Base-by-base conservation (phyloP, 2,797 vertebrate genomes). In the Chelon labrosus region DNA sequence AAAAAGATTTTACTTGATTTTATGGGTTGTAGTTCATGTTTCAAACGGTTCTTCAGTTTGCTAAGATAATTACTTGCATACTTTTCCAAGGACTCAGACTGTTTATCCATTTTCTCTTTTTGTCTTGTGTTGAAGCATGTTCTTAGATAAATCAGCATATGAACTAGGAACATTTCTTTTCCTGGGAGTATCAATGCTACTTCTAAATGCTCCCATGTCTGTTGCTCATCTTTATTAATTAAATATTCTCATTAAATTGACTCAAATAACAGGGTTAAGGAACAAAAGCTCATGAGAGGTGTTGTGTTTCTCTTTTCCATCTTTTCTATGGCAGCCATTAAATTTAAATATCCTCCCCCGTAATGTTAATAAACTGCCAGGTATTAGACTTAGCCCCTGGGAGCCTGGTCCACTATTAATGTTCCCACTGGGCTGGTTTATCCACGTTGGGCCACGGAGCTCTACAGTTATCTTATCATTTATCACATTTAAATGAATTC, bases 401-500 rank as follows among this genome's bases (percentile, higher is more conserved):
- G 82, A 77, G 62, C 58, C 4, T 17, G 63, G 56, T 77, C 70
- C 57, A 31, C 70, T 47, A 50, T 80, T 75, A 84, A 85, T 79
- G 73, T 46, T 76, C 79, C 85, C 82, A 19, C 39, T 31, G 74
- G 78, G 69, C 65, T 38, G 1, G 41, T 42, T 19, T 41, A 65
- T 84, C 81, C 78, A 78, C 57, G 61, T 51, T 64, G 9, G 1
- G 57, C 65, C 19, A 10, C 1, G 19, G 60, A 73, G 58, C 76
- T 72, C 41, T n/a, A 20, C 64, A 68, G 73, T 79, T 74, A 42
- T 39, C 57, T 72, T 35, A 66, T 75, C 76, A 60, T 83, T 80
- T 65, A 84, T 84, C 82, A 60, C 37, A 81, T 89, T 85, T 81
- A 82, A 87, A 86, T 82, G 44, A 72, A 81, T 80, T 83, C 74